phyloP scores from a whole-genome alignment of 2,888 invertebrate genomes.

The Ernsta delagoae region DNA sequence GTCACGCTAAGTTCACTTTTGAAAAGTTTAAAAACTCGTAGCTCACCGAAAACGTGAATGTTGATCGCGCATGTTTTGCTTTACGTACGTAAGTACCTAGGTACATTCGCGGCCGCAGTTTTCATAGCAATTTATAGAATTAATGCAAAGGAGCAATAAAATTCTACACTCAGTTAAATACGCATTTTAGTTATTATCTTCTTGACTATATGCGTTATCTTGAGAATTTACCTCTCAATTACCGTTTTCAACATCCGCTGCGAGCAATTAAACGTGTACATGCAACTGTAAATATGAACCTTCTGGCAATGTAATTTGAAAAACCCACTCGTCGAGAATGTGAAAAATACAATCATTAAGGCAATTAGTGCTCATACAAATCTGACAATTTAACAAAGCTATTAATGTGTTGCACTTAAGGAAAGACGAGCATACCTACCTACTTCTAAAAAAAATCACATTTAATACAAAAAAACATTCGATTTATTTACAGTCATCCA shows the following conservation, averaged over 20 bases:
- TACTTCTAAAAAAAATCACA: neutral
- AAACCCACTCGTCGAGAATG: constrained; percentile 74
- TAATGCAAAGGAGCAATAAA: constrained; percentile 32
- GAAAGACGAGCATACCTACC: constrained; percentile 29
- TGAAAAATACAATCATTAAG: constrained; percentile 77
- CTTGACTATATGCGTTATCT: constrained; percentile 64
- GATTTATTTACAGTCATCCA: too few relatives aligned
- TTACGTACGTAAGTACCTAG: too few relatives aligned
- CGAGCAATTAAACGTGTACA: constrained; percentile 76
- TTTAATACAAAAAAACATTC: too few relatives aligned
- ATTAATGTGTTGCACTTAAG: constrained; percentile 56
- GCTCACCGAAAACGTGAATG: constrained; percentile 64
- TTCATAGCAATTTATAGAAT: constrained; percentile 31
- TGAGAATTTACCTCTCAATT: constrained; percentile 74
- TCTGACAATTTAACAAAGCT: constrained; percentile 68
- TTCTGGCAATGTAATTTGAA: constrained; percentile 72
- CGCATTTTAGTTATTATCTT: constrained; percentile 44
- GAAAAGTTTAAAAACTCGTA: constrained; percentile 67
- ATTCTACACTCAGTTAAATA: constrained; percentile 40
- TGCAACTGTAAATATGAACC: constrained; percentile 80
- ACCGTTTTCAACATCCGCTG: constrained; percentile 76
- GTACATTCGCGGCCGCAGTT: constrained; percentile 50
- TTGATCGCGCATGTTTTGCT: constrained; percentile 39
- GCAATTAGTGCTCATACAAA: constrained; percentile 77
- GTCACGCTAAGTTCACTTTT: constrained; percentile 75